Evolutionary conservation across 2,888 invertebrate genomes (phyloP).

Genomic region (Neoitamus cyanurus): DNA sequence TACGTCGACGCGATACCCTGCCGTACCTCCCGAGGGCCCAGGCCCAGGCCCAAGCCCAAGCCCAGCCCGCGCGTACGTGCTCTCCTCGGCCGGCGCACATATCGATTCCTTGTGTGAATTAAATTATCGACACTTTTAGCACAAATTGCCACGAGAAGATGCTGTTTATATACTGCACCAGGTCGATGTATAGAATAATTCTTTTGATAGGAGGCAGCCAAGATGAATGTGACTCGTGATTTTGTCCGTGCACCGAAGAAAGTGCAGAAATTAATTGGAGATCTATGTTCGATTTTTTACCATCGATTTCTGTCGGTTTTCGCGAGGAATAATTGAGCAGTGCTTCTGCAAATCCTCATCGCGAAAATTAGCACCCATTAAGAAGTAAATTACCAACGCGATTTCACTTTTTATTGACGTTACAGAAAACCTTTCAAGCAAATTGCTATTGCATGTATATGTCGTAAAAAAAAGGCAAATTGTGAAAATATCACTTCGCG

Average conservation of each 20-base stretch:
- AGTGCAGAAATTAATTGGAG: slow-evolving; percentile 6
- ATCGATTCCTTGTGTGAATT: slow-evolving; percentile 43
- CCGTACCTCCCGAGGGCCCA: neutral
- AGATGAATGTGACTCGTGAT: slow-evolving; percentile 28
- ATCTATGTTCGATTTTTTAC: neutral
- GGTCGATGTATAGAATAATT: neutral
- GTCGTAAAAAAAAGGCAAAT: neutral
- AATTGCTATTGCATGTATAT: neutral
- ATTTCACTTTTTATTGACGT: neutral
- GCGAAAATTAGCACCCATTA: neutral
- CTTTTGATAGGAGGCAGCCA: neutral
- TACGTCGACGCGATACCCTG: slow-evolving; percentile 37
- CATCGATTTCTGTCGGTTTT: neutral
- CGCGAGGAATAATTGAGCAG: neutral
- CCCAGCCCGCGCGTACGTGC: neutral
- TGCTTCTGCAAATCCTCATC: neutral
- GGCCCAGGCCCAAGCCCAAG: neutral
- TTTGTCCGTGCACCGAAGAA: slow-evolving; percentile 3
- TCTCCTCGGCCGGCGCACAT: neutral
- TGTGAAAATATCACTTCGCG: neutral
- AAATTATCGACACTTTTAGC: slow-evolving; percentile 47
- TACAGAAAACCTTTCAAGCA: neutral
- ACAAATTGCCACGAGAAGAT: slow-evolving; percentile 39
- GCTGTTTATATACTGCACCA: neutral
- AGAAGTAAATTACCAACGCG: slow-evolving; percentile 1